These are phyloP conservation scores for Myotis daubentonii DNA, from an alignment of 2,797 vertebrate species.

Conservation along the genomic window DNA sequence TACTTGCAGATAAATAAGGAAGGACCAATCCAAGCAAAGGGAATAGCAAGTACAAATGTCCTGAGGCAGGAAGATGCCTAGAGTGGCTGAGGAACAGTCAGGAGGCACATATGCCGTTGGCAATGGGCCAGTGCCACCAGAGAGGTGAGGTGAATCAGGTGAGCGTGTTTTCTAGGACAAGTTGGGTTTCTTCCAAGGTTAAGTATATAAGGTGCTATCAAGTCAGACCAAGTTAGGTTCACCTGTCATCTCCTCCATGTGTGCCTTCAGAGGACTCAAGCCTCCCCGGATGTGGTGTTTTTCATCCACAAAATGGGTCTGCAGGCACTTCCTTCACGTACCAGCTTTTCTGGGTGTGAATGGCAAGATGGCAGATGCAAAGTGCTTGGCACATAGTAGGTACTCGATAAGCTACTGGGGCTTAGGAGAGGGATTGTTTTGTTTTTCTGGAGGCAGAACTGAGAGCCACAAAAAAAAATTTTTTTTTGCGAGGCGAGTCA, in stretches of 20 bases:
- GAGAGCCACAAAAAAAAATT: neutral
- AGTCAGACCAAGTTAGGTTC: neutral
- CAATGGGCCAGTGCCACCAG: neutral
- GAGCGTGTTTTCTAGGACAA: neutral
- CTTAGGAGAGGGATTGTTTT: neutral
- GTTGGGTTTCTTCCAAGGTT: neutral
- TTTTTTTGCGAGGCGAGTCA: neutral
- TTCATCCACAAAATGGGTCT: neutral
- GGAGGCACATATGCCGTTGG: neutral
- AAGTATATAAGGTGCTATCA: neutral
- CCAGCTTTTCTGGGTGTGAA: neutral
- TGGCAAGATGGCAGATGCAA: neutral
- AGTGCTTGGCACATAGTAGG: neutral
- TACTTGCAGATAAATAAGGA: neutral
- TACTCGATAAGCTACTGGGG: neutral
- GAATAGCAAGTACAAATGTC: neutral
- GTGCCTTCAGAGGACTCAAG: neutral
- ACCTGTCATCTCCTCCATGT: neutral
- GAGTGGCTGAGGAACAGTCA: neutral
- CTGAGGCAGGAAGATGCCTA: neutral
- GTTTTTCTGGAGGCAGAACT: constrained; percentile 16
- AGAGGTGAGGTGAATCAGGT: neutral
- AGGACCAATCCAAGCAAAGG: neutral
- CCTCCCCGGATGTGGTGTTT: neutral
- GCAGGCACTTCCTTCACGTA: neutral